These are phyloP conservation scores for Coleophora flavipennella DNA, from an alignment of 2,888 invertebrate genomes.

Conservation along the genomic window DNA sequence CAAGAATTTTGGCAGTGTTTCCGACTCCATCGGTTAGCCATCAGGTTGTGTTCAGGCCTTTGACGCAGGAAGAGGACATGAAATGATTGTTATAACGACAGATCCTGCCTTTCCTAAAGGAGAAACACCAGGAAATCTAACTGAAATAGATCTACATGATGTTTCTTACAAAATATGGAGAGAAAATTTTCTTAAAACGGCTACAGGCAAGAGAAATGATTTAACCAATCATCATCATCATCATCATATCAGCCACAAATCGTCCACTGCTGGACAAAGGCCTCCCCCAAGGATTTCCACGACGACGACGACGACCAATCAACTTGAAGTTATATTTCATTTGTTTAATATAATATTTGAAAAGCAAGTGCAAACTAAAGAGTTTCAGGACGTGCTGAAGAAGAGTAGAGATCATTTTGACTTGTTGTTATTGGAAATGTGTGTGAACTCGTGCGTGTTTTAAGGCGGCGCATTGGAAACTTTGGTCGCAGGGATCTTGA, in stretches of 20 bases:
- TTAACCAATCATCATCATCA: too few species aligned
- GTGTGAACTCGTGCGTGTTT: too few species aligned
- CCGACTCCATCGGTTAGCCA: constrained; percentile 56
- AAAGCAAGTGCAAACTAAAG: constrained; percentile 17
- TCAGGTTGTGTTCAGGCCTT: constrained; percentile 45
- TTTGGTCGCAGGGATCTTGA: too few species aligned
- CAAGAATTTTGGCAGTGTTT: constrained; percentile 30
- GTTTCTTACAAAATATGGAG: constrained; percentile 26
- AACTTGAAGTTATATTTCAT: constrained; percentile 4
- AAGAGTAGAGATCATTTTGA: constrained; percentile 23
- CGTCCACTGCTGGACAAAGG: too few species aligned
- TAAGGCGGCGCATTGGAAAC: too few species aligned
- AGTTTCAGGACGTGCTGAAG: constrained; percentile 20
- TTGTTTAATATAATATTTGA: constrained; percentile 14
- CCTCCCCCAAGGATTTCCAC: too few species aligned
- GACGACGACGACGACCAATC: too few species aligned
- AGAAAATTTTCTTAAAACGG: constrained; percentile 10
- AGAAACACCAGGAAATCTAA: constrained; percentile 34
- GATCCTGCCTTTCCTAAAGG: constrained; percentile 38
- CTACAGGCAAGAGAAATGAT: constrained; percentile 12
- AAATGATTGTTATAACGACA: constrained; percentile 49
- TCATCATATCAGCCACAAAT: too few species aligned
- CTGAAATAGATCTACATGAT: constrained; percentile 44
- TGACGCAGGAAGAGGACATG: constrained; percentile 54
- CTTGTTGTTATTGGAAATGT: constrained; percentile 27